Evolutionary conservation across 2,113 vertebrate genomes (phyloP).

Genomic region (Myiagra hebetior): DNA sequence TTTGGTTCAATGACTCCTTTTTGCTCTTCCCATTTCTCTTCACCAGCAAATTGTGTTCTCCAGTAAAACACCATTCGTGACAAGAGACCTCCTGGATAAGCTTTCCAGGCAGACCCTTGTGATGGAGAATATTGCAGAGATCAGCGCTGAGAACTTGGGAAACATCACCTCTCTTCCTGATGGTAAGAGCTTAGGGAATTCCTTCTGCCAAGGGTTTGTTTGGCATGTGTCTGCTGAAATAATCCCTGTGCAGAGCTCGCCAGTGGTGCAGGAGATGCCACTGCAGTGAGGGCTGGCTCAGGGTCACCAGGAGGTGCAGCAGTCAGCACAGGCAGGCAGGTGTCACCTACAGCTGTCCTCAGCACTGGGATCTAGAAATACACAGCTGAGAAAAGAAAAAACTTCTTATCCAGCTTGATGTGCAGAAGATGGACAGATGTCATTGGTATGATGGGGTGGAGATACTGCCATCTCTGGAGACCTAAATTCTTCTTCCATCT

Average conservation of each 20-base stretch:
- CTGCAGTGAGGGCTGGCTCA: not conserved
- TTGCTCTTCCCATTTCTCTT: not conserved
- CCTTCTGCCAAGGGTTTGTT: not conserved
- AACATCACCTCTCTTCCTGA: conserved; percentile 80
- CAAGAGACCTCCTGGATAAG: conserved; percentile 83
- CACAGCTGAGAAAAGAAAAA: not conserved
- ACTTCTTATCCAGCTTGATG: not conserved
- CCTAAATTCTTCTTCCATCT: not conserved
- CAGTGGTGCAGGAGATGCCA: not conserved
- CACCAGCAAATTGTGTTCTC: conserved; percentile 83
- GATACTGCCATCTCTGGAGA: not conserved
- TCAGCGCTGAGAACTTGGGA: conserved; percentile 84
- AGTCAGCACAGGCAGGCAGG: not conserved
- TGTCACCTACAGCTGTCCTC: not conserved
- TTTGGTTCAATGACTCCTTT: not conserved
- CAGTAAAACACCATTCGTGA: conserved; percentile 77
- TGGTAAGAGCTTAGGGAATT: conserved; percentile 68
- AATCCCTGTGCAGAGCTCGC: not conserved
- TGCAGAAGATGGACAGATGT: not conserved
- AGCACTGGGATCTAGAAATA: not conserved
- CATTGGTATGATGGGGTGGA: not conserved
- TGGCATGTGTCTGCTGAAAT: not conserved
- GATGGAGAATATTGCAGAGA: conserved; percentile 83
- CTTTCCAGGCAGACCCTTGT: conserved; percentile 83
- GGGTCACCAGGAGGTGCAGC: not conserved